phyloP scores from a whole-genome alignment of 2,113 vertebrate species.

The Phylloscopus trochiloides region DNA sequence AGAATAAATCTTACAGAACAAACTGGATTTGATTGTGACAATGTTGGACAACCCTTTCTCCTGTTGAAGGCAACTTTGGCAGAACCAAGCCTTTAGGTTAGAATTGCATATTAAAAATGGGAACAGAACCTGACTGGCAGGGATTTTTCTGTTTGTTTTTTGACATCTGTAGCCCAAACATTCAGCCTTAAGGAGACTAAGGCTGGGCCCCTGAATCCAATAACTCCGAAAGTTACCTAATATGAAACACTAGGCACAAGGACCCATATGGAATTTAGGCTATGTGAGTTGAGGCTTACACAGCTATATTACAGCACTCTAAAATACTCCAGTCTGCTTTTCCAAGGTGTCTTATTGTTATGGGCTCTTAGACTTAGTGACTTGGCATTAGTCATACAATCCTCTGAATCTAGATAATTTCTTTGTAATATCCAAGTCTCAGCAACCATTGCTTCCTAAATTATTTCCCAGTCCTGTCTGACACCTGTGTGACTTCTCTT shows the following conservation, averaged over 20 bases:
- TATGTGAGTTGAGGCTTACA: background rate
- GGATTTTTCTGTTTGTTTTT: conserved; percentile 18
- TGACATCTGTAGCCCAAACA: background rate
- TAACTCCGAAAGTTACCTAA: background rate
- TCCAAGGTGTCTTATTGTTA: background rate
- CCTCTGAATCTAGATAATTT: background rate
- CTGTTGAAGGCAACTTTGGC: background rate
- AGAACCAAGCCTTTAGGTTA: conserved; percentile 13
- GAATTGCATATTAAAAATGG: background rate
- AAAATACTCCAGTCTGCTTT: background rate
- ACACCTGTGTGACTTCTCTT: background rate
- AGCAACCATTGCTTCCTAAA: background rate
- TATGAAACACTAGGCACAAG: background rate
- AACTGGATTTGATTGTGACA: background rate
- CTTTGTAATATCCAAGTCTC: background rate
- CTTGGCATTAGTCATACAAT: background rate
- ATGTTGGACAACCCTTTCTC: background rate
- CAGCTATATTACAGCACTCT: background rate
- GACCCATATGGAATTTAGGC: background rate
- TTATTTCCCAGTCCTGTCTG: background rate
- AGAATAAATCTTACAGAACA: background rate
- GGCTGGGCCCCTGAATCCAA: background rate
- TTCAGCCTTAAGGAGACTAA: background rate
- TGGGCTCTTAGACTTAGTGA: background rate
- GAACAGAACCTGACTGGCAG: background rate